Conservation (phyloP, 2,797 vertebrate species). For the Mus spretus region DNA sequence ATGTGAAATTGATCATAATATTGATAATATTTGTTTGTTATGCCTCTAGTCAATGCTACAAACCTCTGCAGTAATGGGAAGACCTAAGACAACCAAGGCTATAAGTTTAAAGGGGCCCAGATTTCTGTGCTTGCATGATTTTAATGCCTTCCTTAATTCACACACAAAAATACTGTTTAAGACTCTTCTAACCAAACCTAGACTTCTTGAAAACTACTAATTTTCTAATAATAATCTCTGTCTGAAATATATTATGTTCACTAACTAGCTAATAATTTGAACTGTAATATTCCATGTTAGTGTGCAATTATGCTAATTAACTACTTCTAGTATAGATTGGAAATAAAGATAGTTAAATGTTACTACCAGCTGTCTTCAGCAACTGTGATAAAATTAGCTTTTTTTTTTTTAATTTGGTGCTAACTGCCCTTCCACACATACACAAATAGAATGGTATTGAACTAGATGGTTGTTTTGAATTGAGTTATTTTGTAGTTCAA, state of each 20-base stretch:
- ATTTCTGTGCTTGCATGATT: background rate
- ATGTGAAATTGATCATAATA: background rate
- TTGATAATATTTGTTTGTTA: background rate
- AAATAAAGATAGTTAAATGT: constrained; percentile 43
- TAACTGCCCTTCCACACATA: background rate
- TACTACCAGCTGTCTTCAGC: background rate
- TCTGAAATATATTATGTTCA: background rate
- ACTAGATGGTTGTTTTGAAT: background rate
- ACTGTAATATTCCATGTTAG: constrained; percentile 39
- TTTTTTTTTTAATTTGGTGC: background rate
- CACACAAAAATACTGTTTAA: background rate
- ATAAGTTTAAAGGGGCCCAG: background rate
- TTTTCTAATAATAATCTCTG: constrained; percentile 8
- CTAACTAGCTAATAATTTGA: constrained; percentile 40
- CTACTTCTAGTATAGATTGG: background rate
- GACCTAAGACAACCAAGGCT: background rate
- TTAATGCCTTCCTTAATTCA: background rate
- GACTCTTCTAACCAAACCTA: background rate
- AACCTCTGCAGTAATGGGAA: background rate
- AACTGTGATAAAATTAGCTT: background rate
- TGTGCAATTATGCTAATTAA: constrained; percentile 33
- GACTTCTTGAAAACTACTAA: constrained; percentile 17
- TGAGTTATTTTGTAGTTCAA: background rate
- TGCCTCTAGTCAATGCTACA: background rate
- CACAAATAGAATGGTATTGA: background rate